Conservation (phyloP, 2,113 vertebrate genomes). For the Embiotoca jacksoni region DNA sequence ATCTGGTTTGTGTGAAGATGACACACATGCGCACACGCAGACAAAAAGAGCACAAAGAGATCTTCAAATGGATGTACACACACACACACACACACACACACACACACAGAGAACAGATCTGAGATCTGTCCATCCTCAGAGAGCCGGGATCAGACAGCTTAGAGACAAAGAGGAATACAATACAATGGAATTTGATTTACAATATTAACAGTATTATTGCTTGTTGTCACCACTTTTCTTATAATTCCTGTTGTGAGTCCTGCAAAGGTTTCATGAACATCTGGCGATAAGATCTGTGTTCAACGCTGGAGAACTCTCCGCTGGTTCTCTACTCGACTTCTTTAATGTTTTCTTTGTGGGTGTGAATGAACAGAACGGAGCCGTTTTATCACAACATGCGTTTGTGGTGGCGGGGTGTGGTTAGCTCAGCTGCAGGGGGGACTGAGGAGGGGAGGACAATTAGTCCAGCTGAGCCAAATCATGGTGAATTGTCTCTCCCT, state of each 20-base stretch:
- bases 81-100: conserved; percentile 1
- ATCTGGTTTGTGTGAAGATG: conserved; percentile 40
- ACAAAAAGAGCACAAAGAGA: conserved; percentile 14
- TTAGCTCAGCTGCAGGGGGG: no score
- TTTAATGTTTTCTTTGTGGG: neutral
- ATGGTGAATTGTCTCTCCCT: no score
- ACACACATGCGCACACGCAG: neutral
- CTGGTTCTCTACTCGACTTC: neutral
- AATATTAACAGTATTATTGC: neutral
- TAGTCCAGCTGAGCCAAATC: no score
- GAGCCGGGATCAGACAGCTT: conserved; percentile 33
- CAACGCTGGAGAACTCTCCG: no score
- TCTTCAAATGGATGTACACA: conserved; percentile 9
- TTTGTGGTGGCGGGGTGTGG: no score
- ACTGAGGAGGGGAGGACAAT: no score
- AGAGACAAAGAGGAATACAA: conserved; percentile 32
- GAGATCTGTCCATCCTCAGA: conserved; percentile 25
- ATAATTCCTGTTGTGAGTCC: neutral
- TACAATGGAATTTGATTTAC: conserved; percentile 13
- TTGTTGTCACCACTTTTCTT: neutral
- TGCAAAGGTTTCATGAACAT: no score
- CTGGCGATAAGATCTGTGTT: no score
- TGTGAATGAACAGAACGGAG: neutral
- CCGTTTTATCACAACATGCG: neutral
- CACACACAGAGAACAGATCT: neutral